These are phyloP conservation scores for Paedocypris sp. DNA, from an alignment of 2,113 vertebrate species.

Conservation along the genomic window DNA sequence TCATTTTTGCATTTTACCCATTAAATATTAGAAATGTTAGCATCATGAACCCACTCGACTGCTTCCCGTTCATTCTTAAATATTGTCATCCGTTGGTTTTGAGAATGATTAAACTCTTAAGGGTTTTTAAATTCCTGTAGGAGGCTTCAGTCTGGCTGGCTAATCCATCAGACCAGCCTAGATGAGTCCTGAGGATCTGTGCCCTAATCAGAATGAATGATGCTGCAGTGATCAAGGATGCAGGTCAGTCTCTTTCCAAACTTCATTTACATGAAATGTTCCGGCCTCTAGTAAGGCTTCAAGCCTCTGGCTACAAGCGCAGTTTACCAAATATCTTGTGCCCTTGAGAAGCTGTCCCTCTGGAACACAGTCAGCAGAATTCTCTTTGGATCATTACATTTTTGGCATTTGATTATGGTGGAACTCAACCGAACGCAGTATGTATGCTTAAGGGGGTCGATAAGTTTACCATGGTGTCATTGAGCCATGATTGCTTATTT, in stretches of 20 bases:
- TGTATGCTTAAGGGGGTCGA: no score
- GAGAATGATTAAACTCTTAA: slow-evolving; percentile 30
- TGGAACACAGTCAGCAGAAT: slow-evolving; percentile 12
- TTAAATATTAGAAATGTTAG: not conserved
- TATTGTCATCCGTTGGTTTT: slow-evolving; percentile 10
- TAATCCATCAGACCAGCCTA: slow-evolving; percentile 37
- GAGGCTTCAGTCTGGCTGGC: slow-evolving; percentile 21
- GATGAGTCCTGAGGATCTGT: slow-evolving; percentile 20
- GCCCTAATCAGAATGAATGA: slow-evolving; percentile 38
- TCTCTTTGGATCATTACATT: not conserved
- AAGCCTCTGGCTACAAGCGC: slow-evolving; percentile 13
- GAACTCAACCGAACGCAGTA: no score
- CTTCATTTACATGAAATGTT: slow-evolving; percentile 36
- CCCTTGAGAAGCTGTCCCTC: slow-evolving; percentile 29
- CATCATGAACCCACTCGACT: not conserved
- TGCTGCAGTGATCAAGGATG: slow-evolving; percentile 35
- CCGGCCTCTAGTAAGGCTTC: slow-evolving; percentile 14
- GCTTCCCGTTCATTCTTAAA: slow-evolving; percentile 21
- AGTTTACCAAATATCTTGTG: slow-evolving; percentile 31
- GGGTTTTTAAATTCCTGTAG: slow-evolving; percentile 30
- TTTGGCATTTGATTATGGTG: not conserved
- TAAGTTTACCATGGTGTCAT: no score
- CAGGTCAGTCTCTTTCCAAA: slow-evolving; percentile 38
- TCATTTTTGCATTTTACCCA: not conserved
- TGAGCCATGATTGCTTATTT: no score